phyloP scores from a whole-genome alignment of 2,888 invertebrate species.

The Molanna angustata region DNA sequence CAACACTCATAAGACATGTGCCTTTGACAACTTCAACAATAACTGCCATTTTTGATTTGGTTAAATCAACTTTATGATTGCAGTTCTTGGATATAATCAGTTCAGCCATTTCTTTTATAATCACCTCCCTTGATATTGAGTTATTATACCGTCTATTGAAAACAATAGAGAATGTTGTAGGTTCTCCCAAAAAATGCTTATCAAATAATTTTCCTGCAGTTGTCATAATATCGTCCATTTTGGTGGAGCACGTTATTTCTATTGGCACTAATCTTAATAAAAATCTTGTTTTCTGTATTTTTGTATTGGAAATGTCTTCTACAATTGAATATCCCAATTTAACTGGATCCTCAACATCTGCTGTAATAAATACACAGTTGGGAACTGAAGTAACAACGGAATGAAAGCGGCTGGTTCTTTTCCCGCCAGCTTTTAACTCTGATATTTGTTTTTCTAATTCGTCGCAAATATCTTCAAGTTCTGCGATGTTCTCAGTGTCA shows the following conservation, averaged over 20 bases:
- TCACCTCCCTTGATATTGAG: conserved; percentile 64
- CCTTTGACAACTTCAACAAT: conserved; percentile 81
- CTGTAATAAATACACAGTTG: conserved; percentile 83
- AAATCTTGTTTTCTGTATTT: conserved; percentile 70
- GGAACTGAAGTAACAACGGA: conserved; percentile 78
- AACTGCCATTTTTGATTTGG: conserved; percentile 72
- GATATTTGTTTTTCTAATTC: conserved; percentile 59
- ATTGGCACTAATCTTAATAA: conserved; percentile 80
- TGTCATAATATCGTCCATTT: conserved; percentile 69
- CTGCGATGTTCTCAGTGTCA: conserved; percentile 38
- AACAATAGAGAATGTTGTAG: conserved; percentile 72
- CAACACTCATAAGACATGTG: conserved; percentile 75
- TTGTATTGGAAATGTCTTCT: conserved; percentile 65
- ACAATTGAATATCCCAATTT: conserved; percentile 69
- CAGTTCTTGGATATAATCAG: conserved; percentile 66
- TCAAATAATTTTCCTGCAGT: conserved; percentile 66
- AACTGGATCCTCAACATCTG: conserved; percentile 72
- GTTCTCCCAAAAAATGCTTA: conserved; percentile 68
- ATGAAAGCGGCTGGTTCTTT: conserved; percentile 60
- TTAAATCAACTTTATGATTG: conserved; percentile 75
- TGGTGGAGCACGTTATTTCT: conserved; percentile 76
- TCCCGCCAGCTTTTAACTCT: conserved; percentile 53
- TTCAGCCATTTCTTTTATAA: conserved; percentile 72
- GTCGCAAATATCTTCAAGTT: conserved; percentile 51
- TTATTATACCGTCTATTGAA: conserved; percentile 79